Evolutionary conservation across 2,113 vertebrate genomes (phyloP).

Genomic region (Pomatorhinus ruficollis): DNA sequence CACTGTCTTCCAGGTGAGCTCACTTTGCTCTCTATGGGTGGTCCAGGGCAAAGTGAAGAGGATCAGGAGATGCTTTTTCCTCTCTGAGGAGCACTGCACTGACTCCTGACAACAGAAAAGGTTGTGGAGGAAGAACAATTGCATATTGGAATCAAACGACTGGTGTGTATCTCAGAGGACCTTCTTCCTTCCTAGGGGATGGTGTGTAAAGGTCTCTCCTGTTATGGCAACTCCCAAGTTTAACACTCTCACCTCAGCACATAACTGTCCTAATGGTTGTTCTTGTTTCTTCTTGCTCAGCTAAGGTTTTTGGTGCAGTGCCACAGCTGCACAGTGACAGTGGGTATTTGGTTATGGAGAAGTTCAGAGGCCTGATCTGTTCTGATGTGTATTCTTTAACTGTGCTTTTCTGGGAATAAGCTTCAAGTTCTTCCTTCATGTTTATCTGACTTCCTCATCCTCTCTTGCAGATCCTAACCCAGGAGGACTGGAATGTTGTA

Average conservation of each 20-base stretch:
- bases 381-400: background rate
- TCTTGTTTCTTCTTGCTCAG: background rate
- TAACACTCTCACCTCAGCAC: background rate
- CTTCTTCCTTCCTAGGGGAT: background rate
- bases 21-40: rapidly evolving
- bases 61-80: background rate
- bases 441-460: background rate
- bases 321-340: background rate
- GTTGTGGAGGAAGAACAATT: background rate
- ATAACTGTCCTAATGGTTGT: background rate
- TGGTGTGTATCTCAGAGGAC: background rate
- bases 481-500: conserved; percentile 96
- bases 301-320: background rate
- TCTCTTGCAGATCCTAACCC: conserved; percentile 87
- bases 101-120: background rate
- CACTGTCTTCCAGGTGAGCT: conserved; percentile 92
- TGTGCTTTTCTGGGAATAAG: background rate
- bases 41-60: background rate
- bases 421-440: background rate
- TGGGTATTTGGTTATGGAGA: background rate
- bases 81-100: background rate
- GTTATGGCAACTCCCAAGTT: background rate
- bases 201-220: background rate
- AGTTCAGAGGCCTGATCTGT: background rate
- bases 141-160: rapidly evolving